A percentile compares a stretch with the other conserved stretches of the same genome.
phyloP scores from a whole-genome alignment of 2,888 invertebrate genomes.

The Drosophila austrosaltans region DNA sequence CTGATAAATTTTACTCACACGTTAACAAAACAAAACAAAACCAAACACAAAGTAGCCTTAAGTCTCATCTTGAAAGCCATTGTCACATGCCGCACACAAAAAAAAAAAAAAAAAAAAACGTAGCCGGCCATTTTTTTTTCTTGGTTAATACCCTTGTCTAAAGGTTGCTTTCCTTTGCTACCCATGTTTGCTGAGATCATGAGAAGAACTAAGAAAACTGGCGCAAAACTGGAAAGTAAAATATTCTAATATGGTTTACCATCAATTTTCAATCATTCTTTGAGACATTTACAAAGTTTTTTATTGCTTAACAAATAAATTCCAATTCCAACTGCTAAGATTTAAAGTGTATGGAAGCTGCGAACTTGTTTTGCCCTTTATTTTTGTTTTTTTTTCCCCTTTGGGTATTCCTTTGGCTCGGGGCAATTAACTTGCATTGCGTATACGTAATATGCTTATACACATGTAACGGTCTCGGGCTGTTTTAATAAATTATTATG shows the following conservation, averaged over 20 bases:
- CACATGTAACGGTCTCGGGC: slow-evolving; percentile 19
- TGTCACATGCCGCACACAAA: slow-evolving; percentile 7
- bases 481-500: slow-evolving; percentile 48
- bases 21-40: slow-evolving; percentile 32
- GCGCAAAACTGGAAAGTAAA: no score
- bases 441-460: slow-evolving; percentile 53
- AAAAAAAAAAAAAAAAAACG: neutral
- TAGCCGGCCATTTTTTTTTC: slow-evolving; percentile 1
- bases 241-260: no score
- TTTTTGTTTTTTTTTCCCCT: neutral
- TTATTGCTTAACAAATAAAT: no score
- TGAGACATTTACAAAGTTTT: no score
- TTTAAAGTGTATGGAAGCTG: neutral
- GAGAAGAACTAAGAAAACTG: no score
- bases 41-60: slow-evolving; percentile 45
- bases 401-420: neutral
- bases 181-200: neutral
- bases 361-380: neutral
- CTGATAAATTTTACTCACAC: slow-evolving; percentile 59
- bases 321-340: no score
- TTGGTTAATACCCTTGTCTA: neutral
- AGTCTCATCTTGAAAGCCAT: slow-evolving; percentile 44
- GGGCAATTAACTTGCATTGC: slow-evolving; percentile 40
- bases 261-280: no score
- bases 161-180: neutral